Evolutionary conservation across 2,797 vertebrate genomes (phyloP), one percentile per base, ranked within the genome.

Genomic region (Pseudochaenichthys georgianus): DNA sequence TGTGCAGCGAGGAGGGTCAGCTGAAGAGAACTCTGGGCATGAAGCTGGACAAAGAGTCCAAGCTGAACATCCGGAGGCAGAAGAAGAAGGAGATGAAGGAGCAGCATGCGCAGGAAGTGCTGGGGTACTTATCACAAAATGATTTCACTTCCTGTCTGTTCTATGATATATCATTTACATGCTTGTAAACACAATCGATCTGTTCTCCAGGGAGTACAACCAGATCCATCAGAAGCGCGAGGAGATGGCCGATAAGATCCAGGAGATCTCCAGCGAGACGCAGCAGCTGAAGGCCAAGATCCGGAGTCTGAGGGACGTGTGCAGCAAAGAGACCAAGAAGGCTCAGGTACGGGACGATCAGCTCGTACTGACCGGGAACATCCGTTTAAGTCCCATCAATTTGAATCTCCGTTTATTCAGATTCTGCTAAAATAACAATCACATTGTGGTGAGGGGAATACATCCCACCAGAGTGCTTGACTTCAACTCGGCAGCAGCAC

Each of bases 151-250:
- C 34, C 34, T 6, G 34, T 38, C 34, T 8, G 0, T 38, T 38
- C 34, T 6, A 8, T 8, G 8, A 6, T 8, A 38, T 38, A 38
- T 38, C 34, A 8, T 38, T 8, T 38, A 2, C 8, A 38, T 38
- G 34, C 6, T 38, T 6, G 34, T 38, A 6, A 38, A 38, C 34
- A 38, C 34, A 38, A 38, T 0, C 9, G 1, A 28, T 0, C 9
- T 60, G 0, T 77, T 67, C 4, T 51, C 1, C 80, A 96, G 95
- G 65, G 85, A 95, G 65, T 96, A 88, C 60, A 89, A 95, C 83
- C 92, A 94, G 65, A 93, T 95, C 70, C 91, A 94, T 16, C 92
- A 93, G 63, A 96, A 95, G 71, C 91, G 94, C 0, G 94, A 95
- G 70, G 93, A 95, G 68, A 92, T 94, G 78, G 94, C 91, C 0